Evolutionary conservation across 64 coral and sea anemone species (phyloP).

Genomic region (Anthopleura sola): DNA sequence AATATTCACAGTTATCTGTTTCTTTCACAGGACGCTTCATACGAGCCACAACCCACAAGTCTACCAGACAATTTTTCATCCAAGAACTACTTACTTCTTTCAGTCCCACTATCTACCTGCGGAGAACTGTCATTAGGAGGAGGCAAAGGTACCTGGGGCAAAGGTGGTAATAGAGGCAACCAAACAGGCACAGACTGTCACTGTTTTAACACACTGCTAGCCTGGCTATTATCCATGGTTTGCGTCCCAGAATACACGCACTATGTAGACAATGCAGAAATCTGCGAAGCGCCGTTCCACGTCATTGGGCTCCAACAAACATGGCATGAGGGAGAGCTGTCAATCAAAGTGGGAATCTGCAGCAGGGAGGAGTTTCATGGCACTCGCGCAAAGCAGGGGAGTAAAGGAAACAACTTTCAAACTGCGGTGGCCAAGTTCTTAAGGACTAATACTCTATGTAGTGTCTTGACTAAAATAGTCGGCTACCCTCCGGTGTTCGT

Average conservation of each 20-base stretch:
- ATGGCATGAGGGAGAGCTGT: constrained; percentile 81
- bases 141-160: constrained; percentile 6
- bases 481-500: constrained; percentile 3
- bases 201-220: constrained; percentile 50
- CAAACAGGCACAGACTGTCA: constrained; percentile 46
- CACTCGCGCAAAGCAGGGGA: constrained; percentile 4
- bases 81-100: constrained; percentile 50
- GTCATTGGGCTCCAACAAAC: constrained; percentile 82
- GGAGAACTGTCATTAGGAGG: constrained; percentile 50
- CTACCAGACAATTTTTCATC: constrained; percentile 40
- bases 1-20: background rate
- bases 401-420: constrained; percentile 52
- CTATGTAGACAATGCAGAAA: constrained; percentile 39
- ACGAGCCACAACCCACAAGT: constrained; percentile 36
- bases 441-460: constrained; percentile 68
- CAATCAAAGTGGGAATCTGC: constrained; percentile 66
- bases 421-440: constrained; percentile 71
- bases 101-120: constrained; percentile 48
- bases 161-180: constrained; percentile 33
- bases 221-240: constrained; percentile 71
- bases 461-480: constrained; percentile 37
- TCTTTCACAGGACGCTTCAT: constrained; percentile 69
- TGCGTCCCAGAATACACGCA: constrained; percentile 16
- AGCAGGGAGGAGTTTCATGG: constrained; percentile 23
- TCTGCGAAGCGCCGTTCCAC: constrained; percentile 66